Evolutionary conservation across 2,888 invertebrate genomes (phyloP).

Genomic region (Lucinisca nassula): DNA sequence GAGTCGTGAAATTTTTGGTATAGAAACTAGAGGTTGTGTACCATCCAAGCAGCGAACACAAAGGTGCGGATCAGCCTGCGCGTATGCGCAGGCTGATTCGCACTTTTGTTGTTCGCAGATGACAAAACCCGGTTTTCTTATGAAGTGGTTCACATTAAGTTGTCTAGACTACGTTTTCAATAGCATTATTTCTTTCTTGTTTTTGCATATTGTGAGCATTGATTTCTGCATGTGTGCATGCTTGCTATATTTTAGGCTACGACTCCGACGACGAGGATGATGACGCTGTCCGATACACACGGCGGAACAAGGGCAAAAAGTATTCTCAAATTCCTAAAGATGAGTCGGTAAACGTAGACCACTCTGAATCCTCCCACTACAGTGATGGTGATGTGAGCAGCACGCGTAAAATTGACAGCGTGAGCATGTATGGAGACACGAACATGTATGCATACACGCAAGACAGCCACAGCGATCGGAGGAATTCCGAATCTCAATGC

Average conservation of each 20-base stretch:
- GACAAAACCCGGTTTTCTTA: too few species aligned
- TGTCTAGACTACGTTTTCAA: too few species aligned
- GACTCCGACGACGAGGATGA: constrained; percentile 86
- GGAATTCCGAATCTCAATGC: constrained; percentile 75
- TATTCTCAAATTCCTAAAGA: constrained; percentile 84
- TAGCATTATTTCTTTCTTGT: constrained; percentile 15
- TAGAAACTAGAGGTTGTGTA: too few species aligned
- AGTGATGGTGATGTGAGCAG: constrained; percentile 52
- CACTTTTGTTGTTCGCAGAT: too few species aligned
- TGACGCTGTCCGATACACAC: constrained; percentile 79
- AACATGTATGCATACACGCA: constrained; percentile 70
- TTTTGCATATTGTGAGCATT: constrained; percentile 29
- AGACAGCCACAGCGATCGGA: constrained; percentile 71
- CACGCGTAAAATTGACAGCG: constrained; percentile 61
- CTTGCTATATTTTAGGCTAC: constrained; percentile 85
- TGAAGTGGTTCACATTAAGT: too few species aligned
- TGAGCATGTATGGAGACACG: constrained; percentile 68
- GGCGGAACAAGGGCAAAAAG: constrained; percentile 84
- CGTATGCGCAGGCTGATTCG: too few species aligned
- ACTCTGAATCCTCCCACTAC: constrained; percentile 40
- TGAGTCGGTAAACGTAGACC: constrained; percentile 79
- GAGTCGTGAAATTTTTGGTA: too few species aligned
- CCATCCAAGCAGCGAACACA: too few species aligned
- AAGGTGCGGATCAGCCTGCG: too few species aligned
- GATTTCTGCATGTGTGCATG: constrained; percentile 72